These are phyloP conservation scores for Falcunculus frontatus DNA, from an alignment of 2,113 vertebrate genomes.

Conservation along the genomic window DNA sequence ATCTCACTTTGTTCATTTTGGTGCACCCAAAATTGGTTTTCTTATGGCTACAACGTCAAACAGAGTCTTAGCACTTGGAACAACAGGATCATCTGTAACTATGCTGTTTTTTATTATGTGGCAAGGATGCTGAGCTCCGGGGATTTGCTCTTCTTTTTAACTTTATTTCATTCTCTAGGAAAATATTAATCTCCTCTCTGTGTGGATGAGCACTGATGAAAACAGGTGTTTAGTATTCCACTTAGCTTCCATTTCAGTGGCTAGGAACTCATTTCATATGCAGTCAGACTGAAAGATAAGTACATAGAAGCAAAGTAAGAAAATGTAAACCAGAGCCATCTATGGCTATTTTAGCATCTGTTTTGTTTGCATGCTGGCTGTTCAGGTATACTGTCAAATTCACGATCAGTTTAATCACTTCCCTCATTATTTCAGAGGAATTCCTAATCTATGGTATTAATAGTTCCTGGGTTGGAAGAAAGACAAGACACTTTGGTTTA, in stretches of 20 bases:
- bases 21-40: neutral
- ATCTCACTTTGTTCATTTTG: neutral
- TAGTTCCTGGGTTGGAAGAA: neutral
- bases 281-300: neutral
- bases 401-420: neutral
- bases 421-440: neutral
- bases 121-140: neutral
- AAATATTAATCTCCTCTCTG: neutral
- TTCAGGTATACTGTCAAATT: neutral
- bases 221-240: neutral
- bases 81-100: neutral
- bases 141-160: neutral
- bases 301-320: neutral
- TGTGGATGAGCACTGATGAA: neutral
- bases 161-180: neutral
- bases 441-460: neutral
- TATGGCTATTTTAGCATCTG: neutral
- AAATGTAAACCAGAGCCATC: neutral
- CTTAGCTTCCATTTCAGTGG: neutral
- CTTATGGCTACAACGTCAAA: neutral
- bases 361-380: neutral
- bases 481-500: neutral
- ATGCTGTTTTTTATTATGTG: rapidly evolving
- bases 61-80: neutral
- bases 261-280: neutral